Evolutionary conservation across 2,113 vertebrate species (phyloP).

Genomic region (Amia ocellicauda): DNA sequence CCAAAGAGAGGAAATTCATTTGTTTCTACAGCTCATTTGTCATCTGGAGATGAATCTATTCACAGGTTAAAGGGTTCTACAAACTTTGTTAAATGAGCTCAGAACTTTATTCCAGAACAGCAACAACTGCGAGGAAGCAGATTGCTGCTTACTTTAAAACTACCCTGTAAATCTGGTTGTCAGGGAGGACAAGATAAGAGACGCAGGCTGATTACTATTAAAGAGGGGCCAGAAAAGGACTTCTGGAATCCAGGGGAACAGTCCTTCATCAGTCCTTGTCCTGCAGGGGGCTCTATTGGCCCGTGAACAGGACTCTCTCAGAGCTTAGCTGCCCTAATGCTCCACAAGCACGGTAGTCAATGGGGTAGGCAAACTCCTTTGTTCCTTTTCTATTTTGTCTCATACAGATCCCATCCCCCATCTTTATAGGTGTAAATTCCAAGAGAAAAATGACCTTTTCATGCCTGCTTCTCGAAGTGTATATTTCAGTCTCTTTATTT

Average conservation of each 20-base stretch:
- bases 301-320: too few relatives aligned
- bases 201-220: not conserved
- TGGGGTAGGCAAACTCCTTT: not conserved
- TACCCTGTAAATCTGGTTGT: not conserved
- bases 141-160: not conserved
- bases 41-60: not conserved
- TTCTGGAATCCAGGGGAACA: not conserved
- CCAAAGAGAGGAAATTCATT: not conserved
- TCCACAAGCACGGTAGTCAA: too few relatives aligned
- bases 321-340: not conserved
- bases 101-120: not conserved
- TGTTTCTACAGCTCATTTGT: slow-evolving; percentile 1
- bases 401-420: too few relatives aligned
- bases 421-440: too few relatives aligned
- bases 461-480: too few relatives aligned
- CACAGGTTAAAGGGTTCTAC: not conserved
- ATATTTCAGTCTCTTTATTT: too few relatives aligned
- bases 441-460: too few relatives aligned
- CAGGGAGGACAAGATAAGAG: not conserved
- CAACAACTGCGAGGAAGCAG: not conserved
- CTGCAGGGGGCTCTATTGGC: not conserved
- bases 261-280: too few relatives aligned
- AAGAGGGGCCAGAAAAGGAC: not conserved
- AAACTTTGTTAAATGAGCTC: not conserved
- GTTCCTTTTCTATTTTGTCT: not conserved